Conservation (phyloP, 2,888 invertebrate species). For the Cephus pygmeus region DNA sequence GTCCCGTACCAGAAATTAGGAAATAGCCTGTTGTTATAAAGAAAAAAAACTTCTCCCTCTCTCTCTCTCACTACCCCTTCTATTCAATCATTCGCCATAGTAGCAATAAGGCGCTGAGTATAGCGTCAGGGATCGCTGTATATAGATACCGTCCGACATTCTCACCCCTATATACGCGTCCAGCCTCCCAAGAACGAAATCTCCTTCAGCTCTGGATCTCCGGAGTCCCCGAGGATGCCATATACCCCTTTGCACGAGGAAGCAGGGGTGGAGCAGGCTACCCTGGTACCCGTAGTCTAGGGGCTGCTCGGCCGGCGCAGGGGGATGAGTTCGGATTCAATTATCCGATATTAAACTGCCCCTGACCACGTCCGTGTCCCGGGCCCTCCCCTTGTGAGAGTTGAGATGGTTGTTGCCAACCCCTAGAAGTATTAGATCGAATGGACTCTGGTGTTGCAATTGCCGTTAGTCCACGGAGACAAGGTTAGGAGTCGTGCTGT, state of each 20-base stretch:
- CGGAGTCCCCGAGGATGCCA: too few relatives aligned
- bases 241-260: conserved; percentile 15
- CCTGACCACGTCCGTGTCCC: conserved; percentile 56
- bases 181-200: conserved; percentile 24
- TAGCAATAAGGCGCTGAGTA: conserved; percentile 48
- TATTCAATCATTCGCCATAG: conserved; percentile 42
- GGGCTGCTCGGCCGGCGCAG: neutral
- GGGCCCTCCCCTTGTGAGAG: conserved; percentile 47
- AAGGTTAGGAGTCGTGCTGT: conserved; percentile 38
- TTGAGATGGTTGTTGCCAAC: conserved; percentile 54
- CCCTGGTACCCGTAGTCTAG: too few relatives aligned
- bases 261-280: conserved; percentile 23
- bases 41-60: neutral
- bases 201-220: too few relatives aligned
- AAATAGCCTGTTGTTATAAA: conserved; percentile 24
- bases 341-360: conserved; percentile 66
- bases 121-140: conserved; percentile 7
- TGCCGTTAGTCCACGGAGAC: conserved; percentile 54
- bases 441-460: conserved; percentile 62
- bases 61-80: conserved; percentile 7
- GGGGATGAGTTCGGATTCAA: conserved; percentile 59
- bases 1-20: conserved; percentile 43
- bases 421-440: conserved; percentile 63
- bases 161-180: conserved; percentile 25
- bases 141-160: too few relatives aligned